Base-by-base conservation (phyloP, 1,140 invertebrate genomes). In the Eurosta solidaginis region DNA sequence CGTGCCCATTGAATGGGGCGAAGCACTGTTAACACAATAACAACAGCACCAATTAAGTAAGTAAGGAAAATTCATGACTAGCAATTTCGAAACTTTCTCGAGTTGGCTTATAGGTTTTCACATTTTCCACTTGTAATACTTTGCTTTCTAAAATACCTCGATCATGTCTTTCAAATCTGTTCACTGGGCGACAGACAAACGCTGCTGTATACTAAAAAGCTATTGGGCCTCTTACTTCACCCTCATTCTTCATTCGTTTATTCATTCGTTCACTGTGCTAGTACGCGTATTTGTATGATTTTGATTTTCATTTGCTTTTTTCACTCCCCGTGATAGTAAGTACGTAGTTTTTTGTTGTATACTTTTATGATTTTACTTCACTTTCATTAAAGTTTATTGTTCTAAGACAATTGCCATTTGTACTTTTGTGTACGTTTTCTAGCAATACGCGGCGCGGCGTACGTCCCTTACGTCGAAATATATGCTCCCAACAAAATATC, bases 361-460 rank as follows among this genome's bases (percentile, higher is more conserved):
- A 20, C 22, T 49, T 20, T 49, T 49, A 4, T n/a, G 9, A 5
- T 20, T 68, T 33, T 68, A 68, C 59, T 68, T 68, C 59, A 40
- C 59, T 68, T 68, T 68, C 59, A 68, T 68, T 68, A 68, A 68
- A 68, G 59, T 68, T 68, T 68, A 68, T 68, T 68, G 33, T 68
- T 68, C 59, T 36, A 40, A 33, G 59, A 68, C 59, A 68, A 68
- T 68, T 40, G 59, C 59, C 59, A 68, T 68, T 68, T 68, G 59
- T 68, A 40, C 59, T 68, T 68, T 68, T 68, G 59, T 68, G 59
- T 40, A 68, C 33, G 59, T 68, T 68, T 40, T 40, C 2, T 17
- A 40, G 33, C 40, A 68, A 68, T 68, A 68, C 40, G 40, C 59
- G 59, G 40, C 40, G 40, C 59, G 59, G 22, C 33, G 36, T 68